Conservation (phyloP, 2,797 vertebrate species). For the Acrossocheilus wenchowensis region DNA sequence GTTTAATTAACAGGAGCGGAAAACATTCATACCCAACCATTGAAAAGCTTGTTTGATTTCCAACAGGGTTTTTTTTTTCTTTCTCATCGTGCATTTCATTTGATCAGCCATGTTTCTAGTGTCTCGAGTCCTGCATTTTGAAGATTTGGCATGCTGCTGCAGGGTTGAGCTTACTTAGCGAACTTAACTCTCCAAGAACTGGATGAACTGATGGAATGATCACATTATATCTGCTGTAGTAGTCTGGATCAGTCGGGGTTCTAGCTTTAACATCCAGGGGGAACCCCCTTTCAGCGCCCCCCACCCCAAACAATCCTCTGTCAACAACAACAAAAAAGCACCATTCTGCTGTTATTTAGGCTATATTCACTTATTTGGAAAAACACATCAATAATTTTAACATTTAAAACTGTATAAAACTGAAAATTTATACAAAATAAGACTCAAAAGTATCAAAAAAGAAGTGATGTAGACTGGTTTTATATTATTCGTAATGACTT, state of each 20-base stretch:
- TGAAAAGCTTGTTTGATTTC: conserved; percentile 34
- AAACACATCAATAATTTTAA: background rate
- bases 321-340: background rate
- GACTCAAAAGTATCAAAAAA: background rate
- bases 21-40: conserved; percentile 57
- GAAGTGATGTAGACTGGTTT: background rate
- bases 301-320: background rate
- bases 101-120: background rate
- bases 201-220: background rate
- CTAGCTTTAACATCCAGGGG: background rate
- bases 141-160: background rate
- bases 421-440: background rate
- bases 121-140: background rate
- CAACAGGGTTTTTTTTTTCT: background rate
- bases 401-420: background rate
- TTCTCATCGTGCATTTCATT: background rate
- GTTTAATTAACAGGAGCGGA: conserved; percentile 72
- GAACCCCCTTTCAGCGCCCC: background rate
- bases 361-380: too few species aligned
- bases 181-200: background rate
- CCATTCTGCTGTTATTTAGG: background rate
- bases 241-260: background rate
- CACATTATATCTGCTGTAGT: background rate
- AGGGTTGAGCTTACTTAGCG: background rate
- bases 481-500: background rate